Evolutionary conservation across 92 coral and sea anemone genomes (phyloP).

Genomic region (Bergia sp.): DNA sequence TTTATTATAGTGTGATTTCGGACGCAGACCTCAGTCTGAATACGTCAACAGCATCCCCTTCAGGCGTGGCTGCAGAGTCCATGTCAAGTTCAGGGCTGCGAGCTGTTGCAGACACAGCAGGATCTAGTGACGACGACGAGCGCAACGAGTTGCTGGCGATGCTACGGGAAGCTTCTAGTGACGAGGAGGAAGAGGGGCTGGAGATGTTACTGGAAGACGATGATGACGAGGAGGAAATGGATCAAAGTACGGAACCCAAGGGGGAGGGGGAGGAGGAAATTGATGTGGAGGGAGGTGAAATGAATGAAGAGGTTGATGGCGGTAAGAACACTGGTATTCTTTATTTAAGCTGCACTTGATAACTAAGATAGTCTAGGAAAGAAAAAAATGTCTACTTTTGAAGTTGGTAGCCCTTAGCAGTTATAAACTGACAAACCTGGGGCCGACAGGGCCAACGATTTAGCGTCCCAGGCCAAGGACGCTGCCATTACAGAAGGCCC

Average conservation of each 20-base stretch:
- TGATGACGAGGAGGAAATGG: conserved; percentile 63
- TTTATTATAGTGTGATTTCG: conserved; percentile 56
- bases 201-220: conserved; percentile 78
- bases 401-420: too few relatives aligned
- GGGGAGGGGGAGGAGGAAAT: conserved; percentile 43
- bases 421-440: too few relatives aligned
- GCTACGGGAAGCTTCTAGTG: conserved; percentile 97
- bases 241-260: conserved; percentile 31
- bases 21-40: conserved; percentile 72
- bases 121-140: conserved; percentile 80
- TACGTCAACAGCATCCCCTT: conserved; percentile 73
- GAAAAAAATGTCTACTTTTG: too few relatives aligned
- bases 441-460: too few relatives aligned
- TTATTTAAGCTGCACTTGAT: not conserved
- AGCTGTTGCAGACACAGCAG: conserved; percentile 40
- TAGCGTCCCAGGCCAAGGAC: too few relatives aligned
- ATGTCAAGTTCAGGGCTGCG: conserved; percentile 49
- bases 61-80: conserved; percentile 33
- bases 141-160: conserved; percentile 88
- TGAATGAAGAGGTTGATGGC: conserved; percentile 56
- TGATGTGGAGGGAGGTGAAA: conserved; percentile 54
- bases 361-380: too few relatives aligned
- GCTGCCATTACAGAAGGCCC: too few relatives aligned
- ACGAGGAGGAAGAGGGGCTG: conserved; percentile 83
- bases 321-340: conserved; percentile 38